phyloP scores from a whole-genome alignment of 2,797 vertebrate genomes.

The Fundulus diaphanus region DNA sequence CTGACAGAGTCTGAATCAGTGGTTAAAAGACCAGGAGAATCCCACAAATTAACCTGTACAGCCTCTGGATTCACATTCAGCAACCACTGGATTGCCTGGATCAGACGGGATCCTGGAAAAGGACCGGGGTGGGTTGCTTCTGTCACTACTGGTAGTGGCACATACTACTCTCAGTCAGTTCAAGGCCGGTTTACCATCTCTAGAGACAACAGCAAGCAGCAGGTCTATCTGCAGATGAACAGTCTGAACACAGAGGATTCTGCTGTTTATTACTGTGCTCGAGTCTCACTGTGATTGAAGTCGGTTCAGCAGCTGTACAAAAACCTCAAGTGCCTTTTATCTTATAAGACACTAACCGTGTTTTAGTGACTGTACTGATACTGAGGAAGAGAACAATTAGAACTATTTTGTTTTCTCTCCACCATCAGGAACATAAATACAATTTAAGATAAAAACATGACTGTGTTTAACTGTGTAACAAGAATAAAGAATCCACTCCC shows the following conservation, averaged over 20 bases:
- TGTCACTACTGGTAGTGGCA: rapidly evolving
- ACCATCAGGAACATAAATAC: no score
- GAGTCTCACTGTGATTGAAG: neutral
- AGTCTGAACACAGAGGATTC: neutral
- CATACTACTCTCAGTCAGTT: neutral
- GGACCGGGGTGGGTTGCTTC: neutral
- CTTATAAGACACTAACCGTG: neutral
- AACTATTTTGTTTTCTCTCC: no score
- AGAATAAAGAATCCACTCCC: no score
- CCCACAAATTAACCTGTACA: conserved; percentile 22
- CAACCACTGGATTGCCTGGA: neutral
- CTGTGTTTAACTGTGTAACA: no score
- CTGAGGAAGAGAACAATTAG: no score
- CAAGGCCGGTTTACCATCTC: neutral
- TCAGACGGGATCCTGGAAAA: conserved; percentile 11
- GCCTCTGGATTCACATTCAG: conserved; percentile 8
- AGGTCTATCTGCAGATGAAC: conserved; percentile 2
- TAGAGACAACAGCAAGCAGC: neutral
- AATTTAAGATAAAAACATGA: no score
- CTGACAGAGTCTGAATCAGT: conserved; percentile 23
- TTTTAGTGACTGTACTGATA: no score
- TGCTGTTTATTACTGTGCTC: neutral
- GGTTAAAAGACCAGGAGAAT: neutral
- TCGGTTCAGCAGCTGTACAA: neutral
- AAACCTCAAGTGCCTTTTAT: neutral